These are phyloP conservation scores for Discoglossus pictus DNA, from an alignment of 2,797 vertebrate species.

Conservation along the genomic window DNA sequence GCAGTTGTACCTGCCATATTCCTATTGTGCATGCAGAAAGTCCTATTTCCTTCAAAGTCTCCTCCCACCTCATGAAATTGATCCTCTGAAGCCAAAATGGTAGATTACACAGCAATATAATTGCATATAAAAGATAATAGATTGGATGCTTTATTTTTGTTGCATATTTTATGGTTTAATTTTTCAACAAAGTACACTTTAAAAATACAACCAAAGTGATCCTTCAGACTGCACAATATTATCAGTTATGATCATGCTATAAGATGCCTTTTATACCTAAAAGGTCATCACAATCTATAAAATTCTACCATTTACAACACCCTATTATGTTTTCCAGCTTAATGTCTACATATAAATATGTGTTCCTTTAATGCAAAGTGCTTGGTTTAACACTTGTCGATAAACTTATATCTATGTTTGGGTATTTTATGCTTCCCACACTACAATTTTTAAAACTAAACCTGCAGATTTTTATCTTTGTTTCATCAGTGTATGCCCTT, in stretches of 20 bases:
- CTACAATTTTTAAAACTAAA: slow-evolving; percentile 68
- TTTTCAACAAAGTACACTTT: too few relatives aligned
- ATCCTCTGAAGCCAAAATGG: too few relatives aligned
- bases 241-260: neutral
- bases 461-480: slow-evolving; percentile 81
- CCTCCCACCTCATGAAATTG: too few relatives aligned
- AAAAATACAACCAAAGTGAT: too few relatives aligned
- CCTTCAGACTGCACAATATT: neutral
- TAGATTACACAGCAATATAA: too few relatives aligned
- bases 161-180: too few relatives aligned
- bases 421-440: slow-evolving; percentile 69
- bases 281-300: slow-evolving; percentile 19
- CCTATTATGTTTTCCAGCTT: slow-evolving; percentile 41
- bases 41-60: too few relatives aligned
- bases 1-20: too few relatives aligned
- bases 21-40: too few relatives aligned
- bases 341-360: slow-evolving; percentile 48
- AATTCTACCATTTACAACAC: slow-evolving; percentile 37
- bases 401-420: slow-evolving; percentile 59
- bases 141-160: too few relatives aligned
- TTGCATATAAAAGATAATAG: too few relatives aligned
- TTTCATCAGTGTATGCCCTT: slow-evolving; percentile 73
- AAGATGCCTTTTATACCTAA: slow-evolving; percentile 28
- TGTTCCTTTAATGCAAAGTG: slow-evolving; percentile 41
- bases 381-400: slow-evolving; percentile 54